Evolutionary conservation across 2,113 vertebrate genomes (phyloP).

Genomic region (Empidonax traillii): DNA sequence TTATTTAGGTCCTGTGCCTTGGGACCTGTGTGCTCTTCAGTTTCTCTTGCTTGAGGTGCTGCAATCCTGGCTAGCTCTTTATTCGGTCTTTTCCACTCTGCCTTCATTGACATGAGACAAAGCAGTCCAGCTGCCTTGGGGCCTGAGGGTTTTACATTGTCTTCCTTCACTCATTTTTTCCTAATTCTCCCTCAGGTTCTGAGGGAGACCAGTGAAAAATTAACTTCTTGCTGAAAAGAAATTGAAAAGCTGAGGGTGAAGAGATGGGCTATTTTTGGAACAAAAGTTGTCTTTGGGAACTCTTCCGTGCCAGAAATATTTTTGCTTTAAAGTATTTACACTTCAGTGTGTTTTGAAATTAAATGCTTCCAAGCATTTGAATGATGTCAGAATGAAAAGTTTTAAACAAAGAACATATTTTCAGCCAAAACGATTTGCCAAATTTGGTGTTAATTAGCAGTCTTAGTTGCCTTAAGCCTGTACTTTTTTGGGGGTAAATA

Average conservation of each 20-base stretch:
- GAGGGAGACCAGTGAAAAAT: not conserved
- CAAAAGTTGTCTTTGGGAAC: not conserved
- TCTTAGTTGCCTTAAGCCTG: not conserved
- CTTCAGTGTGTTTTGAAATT: not conserved
- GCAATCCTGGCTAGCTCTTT: not conserved
- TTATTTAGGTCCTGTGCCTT: not conserved
- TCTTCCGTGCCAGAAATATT: not conserved
- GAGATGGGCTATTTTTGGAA: not conserved
- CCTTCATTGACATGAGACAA: not conserved
- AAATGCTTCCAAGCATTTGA: not conserved
- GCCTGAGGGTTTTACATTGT: not conserved
- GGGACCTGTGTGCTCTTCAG: not conserved
- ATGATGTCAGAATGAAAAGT: not conserved
- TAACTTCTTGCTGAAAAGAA: not conserved
- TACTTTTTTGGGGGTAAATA: not conserved
- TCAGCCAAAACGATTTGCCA: not conserved
- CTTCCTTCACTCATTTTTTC: not conserved
- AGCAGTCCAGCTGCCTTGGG: not conserved
- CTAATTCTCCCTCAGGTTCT: not conserved
- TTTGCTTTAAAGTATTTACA: not conserved
- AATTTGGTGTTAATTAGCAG: not conserved
- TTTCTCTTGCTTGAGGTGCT: not conserved
- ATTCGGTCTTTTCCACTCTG: not conserved
- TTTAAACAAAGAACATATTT: not conserved
- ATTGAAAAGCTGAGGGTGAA: not conserved